Percentiles rank a stretch among this genome's conserved stretches.
These are phyloP conservation scores for Huso huso DNA, from an alignment of 2,797 vertebrate species.

Conservation along the genomic window DNA sequence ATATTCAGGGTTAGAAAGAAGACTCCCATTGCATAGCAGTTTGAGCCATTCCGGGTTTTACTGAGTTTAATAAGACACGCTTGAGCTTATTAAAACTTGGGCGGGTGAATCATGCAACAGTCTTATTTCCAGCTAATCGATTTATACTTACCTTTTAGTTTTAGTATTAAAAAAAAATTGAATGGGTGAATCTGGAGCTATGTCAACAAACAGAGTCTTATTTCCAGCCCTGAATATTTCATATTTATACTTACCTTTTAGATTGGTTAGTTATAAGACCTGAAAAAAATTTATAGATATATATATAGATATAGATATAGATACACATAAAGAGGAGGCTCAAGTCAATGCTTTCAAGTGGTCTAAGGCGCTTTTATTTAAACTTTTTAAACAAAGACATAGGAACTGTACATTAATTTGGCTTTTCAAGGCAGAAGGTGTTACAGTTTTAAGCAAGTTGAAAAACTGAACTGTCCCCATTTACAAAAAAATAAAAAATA, in stretches of 20 bases:
- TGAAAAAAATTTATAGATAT: not conserved
- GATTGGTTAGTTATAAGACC: not conserved
- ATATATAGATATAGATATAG: not conserved
- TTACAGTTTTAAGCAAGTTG: slow-evolving; percentile 20
- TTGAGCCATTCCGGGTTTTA: no score
- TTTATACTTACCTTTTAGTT: no score
- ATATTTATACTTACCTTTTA: not conserved
- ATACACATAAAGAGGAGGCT: not conserved
- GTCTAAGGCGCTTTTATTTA: slow-evolving; percentile 58
- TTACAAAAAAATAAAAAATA: slow-evolving; percentile 7
- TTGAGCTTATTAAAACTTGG: no score
- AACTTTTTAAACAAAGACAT: slow-evolving; percentile 60
- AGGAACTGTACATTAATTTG: slow-evolving; percentile 62
- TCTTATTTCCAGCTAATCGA: no score
- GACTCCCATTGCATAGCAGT: no score
- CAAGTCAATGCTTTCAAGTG: not conserved
- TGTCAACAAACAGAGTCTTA: not conserved
- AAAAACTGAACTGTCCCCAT: slow-evolving; percentile 8
- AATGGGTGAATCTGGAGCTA: not conserved
- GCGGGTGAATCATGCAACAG: no score
- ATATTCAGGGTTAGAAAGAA: no score
- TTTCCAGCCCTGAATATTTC: not conserved
- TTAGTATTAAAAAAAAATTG: no score
- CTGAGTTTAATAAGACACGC: no score
- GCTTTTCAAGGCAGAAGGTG: slow-evolving; percentile 40